Evolutionary conservation across 2,888 invertebrate species (phyloP), one percentile per base, ranked within the genome.

Genomic region (Monopis laevigella): DNA sequence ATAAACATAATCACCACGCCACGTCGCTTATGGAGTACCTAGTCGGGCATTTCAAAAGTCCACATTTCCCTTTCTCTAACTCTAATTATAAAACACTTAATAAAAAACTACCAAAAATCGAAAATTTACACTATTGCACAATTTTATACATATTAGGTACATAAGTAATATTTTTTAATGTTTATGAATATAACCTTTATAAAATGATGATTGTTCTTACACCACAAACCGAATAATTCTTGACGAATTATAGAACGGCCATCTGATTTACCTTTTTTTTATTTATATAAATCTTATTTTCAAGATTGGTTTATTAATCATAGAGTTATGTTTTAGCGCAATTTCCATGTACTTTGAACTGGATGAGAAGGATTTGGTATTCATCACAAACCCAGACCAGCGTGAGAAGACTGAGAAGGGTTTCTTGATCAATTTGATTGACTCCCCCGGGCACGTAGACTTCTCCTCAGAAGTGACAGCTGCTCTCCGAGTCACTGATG

Each of bases 401-500:
- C 88, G 93, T 62, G 96, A 97, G 62, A 93, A 92, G 83, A 88
- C 83, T 21, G 89, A 89, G 54, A 92, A 90, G 75, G 98, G 97
- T 82, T 99, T 99, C 88, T 91, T 99, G 80, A 99, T 99, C 84
- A 99, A 99, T 80, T 83, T 99, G 80, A 99, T 99, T 58, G 99
- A 99, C 82, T 99, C 99, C 13, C 99, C 99, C 54, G 99, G 99
- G 52, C 99, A 99, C 91, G 99, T 99, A 65, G 99, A 99, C 82
- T 99, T 99, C 85, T 98, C 98, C 2, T 97, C 96, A 51, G 98
- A 99, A 84, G 99, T 99, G 53, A 99, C 99, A 42, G 99, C 99
- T 59, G 99, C 99, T 55, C 91, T 99, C 51, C 96, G 99, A 85
- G 99, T 99, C 39, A 99, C 99, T 63, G 99, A 99, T 80, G 99